Evolutionary conservation across 2,888 invertebrate genomes (phyloP).

Genomic region (Cylindroiulus punctatus): DNA sequence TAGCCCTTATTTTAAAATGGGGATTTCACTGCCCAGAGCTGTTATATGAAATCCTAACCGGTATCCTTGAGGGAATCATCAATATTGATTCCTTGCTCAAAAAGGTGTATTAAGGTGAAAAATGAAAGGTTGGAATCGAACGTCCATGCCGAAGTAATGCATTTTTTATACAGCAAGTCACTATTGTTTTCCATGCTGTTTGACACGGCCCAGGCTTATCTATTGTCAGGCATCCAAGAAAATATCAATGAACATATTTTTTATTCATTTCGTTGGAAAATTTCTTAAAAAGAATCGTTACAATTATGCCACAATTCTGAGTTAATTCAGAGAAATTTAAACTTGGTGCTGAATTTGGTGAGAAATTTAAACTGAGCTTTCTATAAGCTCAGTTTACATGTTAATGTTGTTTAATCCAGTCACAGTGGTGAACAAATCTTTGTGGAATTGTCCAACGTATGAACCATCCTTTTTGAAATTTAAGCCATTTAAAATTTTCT

Average conservation of each 20-base stretch:
- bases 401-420: too few species aligned
- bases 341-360: too few species aligned
- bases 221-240: neutral
- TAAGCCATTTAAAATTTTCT: too few species aligned
- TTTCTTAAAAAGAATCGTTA: neutral
- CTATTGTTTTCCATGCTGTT: neutral
- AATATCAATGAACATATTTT: neutral
- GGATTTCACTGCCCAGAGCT: constrained; percentile 38
- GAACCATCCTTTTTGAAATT: too few species aligned
- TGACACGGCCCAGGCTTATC: neutral
- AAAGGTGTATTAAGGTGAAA: constrained; percentile 45
- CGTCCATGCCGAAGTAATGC: neutral
- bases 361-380: too few species aligned
- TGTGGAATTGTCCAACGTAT: too few species aligned
- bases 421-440: too few species aligned
- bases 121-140: constrained; percentile 38
- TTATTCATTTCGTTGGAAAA: neutral
- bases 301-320: too few species aligned
- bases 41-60: constrained; percentile 1
- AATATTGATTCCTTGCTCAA: constrained; percentile 40
- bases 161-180: constrained; percentile 10
- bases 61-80: constrained; percentile 21
- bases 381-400: too few species aligned
- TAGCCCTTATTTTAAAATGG: neutral
- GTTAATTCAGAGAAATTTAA: too few species aligned